Evolutionary conservation across 1,140 invertebrate species (phyloP).

Genomic region (Aphidius ervi): DNA sequence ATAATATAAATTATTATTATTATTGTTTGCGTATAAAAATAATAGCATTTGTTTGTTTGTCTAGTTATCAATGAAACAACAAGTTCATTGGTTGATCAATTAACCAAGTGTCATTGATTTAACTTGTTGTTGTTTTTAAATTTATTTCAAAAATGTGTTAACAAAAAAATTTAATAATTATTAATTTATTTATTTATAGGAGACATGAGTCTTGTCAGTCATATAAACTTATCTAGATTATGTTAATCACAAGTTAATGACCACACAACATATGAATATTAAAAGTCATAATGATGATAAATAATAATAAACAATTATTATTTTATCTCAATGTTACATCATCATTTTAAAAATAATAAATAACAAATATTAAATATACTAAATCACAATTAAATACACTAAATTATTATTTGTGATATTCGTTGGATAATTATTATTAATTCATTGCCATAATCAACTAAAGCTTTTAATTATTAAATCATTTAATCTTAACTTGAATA

Average conservation of each 20-base stretch:
- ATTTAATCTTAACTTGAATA: too few relatives aligned
- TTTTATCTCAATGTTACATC: too few relatives aligned
- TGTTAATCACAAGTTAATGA: conserved; percentile 36
- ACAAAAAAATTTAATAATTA: conserved; percentile 31
- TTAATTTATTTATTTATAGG: conserved; percentile 28
- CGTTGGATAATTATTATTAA: not conserved
- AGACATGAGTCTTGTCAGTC: conserved; percentile 36
- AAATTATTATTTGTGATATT: not conserved
- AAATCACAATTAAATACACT: not conserved
- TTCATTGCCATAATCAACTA: too few relatives aligned
- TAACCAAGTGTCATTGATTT: too few relatives aligned
- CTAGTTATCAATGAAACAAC: too few relatives aligned
- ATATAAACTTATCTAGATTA: conserved; percentile 35
- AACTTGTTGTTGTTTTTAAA: not conserved
- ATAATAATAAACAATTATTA: too few relatives aligned
- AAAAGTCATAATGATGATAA: too few relatives aligned
- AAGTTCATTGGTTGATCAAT: too few relatives aligned
- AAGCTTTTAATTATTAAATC: too few relatives aligned
- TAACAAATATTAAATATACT: not conserved
- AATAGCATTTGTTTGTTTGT: conserved; percentile 29
- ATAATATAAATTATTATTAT: conserved; percentile 11
- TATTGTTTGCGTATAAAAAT: conserved; percentile 45
- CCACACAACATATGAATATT: not conserved
- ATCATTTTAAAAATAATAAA: too few relatives aligned
- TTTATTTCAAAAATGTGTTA: not conserved